Evolutionary conservation across 2,113 vertebrate species (phyloP).

Genomic region (Neogobius melanostomus): DNA sequence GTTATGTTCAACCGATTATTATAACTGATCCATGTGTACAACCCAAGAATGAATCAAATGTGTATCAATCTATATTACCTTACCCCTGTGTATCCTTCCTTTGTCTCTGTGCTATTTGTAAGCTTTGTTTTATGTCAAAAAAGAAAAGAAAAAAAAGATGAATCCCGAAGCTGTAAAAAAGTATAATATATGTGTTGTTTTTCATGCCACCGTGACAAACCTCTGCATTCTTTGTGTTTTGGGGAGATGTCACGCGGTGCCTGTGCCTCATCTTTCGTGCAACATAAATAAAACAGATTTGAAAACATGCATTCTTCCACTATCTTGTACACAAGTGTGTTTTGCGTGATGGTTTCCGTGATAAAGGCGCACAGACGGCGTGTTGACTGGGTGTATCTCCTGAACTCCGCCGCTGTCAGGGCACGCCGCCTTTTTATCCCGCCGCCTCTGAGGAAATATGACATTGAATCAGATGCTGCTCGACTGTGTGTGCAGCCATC

Average conservation of each 20-base stretch:
- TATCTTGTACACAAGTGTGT: background rate
- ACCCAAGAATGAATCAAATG: too few species aligned
- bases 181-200: too few species aligned
- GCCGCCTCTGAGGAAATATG: slow-evolving; percentile 29
- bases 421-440: slow-evolving; percentile 24
- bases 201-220: too few species aligned
- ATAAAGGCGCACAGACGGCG: slow-evolving; percentile 30
- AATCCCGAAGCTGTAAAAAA: too few species aligned
- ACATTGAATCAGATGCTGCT: slow-evolving; percentile 39
- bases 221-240: too few species aligned
- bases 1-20: too few species aligned
- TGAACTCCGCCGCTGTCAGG: slow-evolving; percentile 45
- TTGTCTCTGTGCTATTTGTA: too few species aligned
- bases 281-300: background rate
- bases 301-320: background rate
- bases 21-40: too few species aligned
- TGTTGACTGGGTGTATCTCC: slow-evolving; percentile 22
- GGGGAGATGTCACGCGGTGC: background rate
- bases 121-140: too few species aligned
- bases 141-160: too few species aligned
- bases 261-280: background rate
- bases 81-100: too few species aligned
- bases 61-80: too few species aligned
- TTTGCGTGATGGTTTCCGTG: slow-evolving; percentile 44
- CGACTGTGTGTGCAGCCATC: slow-evolving; percentile 22